These are phyloP conservation scores for Rhinatrema bivittatum DNA, from an alignment of 2,797 vertebrate species.

Conservation along the genomic window DNA sequence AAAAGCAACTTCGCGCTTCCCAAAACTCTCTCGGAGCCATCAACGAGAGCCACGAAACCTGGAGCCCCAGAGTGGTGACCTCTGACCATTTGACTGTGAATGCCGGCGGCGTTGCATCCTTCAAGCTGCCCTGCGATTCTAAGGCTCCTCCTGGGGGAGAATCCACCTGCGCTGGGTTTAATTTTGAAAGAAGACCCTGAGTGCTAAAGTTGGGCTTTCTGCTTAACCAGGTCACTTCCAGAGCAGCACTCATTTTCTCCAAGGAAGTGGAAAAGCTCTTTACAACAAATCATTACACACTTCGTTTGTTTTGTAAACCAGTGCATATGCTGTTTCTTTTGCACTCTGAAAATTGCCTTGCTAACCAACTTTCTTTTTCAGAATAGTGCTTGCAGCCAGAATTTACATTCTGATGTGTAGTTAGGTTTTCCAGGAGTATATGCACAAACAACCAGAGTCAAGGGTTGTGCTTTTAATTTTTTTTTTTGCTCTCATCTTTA, in stretches of 20 bases:
- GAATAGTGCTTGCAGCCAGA: too few species aligned
- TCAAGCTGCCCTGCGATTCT: not conserved
- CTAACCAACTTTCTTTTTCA: too few species aligned
- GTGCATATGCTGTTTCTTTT: not conserved
- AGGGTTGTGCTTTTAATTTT: too few species aligned
- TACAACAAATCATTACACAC: not conserved
- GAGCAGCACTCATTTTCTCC: slow-evolving; percentile 18
- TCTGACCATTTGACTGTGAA: slow-evolving; percentile 53
- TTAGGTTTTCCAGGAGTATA: too few species aligned
- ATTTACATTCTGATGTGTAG: too few species aligned
- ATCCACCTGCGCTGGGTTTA: slow-evolving; percentile 14
- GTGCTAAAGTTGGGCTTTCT: slow-evolving; percentile 8
- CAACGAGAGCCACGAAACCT: slow-evolving; percentile 71
- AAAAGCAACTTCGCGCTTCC: slow-evolving; percentile 73
- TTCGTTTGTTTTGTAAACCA: slow-evolving; percentile 17
- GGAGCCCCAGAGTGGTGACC: slow-evolving; percentile 93
- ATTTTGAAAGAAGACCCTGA: slow-evolving; percentile 17
- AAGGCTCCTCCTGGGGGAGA: slow-evolving; percentile 13
- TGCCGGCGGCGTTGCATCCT: not conserved
- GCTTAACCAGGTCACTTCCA: slow-evolving; percentile 27
- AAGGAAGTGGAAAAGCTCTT: slow-evolving; percentile 6
- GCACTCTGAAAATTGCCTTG: slow-evolving; percentile 8
- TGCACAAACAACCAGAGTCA: too few species aligned
- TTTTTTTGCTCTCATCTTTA: too few species aligned
- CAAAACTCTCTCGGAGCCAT: slow-evolving; percentile 73